Evolutionary conservation across 2,797 vertebrate species (phyloP), one percentile per base, ranked within the genome.

Genomic region (Eidolon dupreanum): DNA sequence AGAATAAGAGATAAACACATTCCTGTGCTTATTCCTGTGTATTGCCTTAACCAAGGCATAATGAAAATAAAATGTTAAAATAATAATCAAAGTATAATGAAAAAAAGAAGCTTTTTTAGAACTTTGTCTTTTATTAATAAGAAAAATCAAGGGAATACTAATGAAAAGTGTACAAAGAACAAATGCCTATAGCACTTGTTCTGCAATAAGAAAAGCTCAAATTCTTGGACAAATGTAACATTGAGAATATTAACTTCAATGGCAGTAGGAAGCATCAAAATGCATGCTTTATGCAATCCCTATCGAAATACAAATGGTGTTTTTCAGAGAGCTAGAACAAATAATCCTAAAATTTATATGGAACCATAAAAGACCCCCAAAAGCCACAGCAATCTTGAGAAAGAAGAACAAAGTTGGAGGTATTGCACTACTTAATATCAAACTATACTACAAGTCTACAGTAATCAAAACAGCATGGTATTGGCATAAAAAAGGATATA

Each of bases 11-110:
- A 71, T 33, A 59, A 82, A 88, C 8, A 88, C 24, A 61, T 70
- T 28, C 81, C 75, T 84, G 77, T 75, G n/a, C 55, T 83, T 82
- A 66, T 38, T 68, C 63, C 53, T 88, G 46, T 49, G 28, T 33
- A 73, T 22, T 43, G 66, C 12, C 31, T 73, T n/a, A 65, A 78
- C 51, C n/a, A 85, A 81, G 31, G 49, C 43, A 70, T 17, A 51
- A 70, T 61, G 41, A 90, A 93, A 88, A 65, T 71, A 70, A 91
- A 87, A 81, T 71, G n/a, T 71, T 70, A 61, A 84, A 88, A 31
- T 93, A 71, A 70, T 65, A 71, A 61, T 26, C 65, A 95, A 85
- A 94, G 43, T 68, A 79, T 13, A 66, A 53, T 53, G 22, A 26
- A 57, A 78, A 53, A 86, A 55, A 53, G 22, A 78, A 93, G 26